These are phyloP conservation scores for Sebastiscus tertius DNA, from an alignment of 2,797 vertebrate genomes.

Conservation along the genomic window DNA sequence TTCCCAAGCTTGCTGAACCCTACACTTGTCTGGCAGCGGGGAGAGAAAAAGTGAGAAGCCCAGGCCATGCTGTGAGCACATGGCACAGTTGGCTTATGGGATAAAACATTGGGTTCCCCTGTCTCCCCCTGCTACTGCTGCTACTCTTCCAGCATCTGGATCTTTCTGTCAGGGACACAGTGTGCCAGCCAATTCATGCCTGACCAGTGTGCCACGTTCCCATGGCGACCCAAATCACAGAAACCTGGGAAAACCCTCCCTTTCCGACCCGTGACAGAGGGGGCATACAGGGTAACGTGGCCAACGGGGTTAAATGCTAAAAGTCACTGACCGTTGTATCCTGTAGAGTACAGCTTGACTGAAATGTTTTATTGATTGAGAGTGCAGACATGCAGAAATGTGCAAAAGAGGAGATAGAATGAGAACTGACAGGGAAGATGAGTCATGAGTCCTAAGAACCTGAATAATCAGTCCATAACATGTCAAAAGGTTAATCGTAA, in stretches of 20 bases:
- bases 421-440: not conserved
- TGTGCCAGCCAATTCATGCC: constrained; percentile 58
- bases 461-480: not conserved
- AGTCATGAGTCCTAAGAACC: not conserved
- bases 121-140: constrained; percentile 14
- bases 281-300: not conserved
- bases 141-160: constrained; percentile 33
- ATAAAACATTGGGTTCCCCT: constrained; percentile 35
- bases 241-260: constrained; percentile 57
- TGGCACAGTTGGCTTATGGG: constrained; percentile 24
- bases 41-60: constrained; percentile 33
- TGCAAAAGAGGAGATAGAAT: not conserved
- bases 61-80: constrained; percentile 46
- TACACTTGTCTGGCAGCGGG: constrained; percentile 18
- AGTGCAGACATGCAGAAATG: not conserved
- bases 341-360: constrained; percentile 19
- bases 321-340: constrained; percentile 24
- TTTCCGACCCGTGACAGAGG: not conserved
- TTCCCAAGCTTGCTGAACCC: constrained; percentile 1
- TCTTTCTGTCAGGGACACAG: constrained; percentile 61
- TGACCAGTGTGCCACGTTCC: constrained; percentile 42
- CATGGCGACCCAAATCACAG: constrained; percentile 24
- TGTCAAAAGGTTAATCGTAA: not conserved
- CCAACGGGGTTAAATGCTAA: constrained; percentile 49
- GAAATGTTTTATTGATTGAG: constrained; percentile 13